Percentiles rank a stretch among this genome's conserved stretches.
These are phyloP conservation scores for Pandemis heparana DNA, from an alignment of 2,888 invertebrate genomes.

Conservation along the genomic window DNA sequence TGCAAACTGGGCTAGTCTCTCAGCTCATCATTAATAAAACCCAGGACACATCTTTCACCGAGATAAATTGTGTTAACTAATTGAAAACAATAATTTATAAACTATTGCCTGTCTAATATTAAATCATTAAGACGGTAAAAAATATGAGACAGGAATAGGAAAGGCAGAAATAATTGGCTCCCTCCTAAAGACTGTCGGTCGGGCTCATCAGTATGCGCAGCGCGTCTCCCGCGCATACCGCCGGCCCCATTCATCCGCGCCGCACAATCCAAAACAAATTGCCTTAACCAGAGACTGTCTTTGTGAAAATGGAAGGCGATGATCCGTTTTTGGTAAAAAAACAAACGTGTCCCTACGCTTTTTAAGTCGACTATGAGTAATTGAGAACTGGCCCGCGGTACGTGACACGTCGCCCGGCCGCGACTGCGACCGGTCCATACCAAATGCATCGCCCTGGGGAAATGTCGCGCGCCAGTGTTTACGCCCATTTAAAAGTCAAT, in stretches of 20 bases:
- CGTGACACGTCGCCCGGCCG: constrained; percentile 50
- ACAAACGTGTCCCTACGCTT: constrained; percentile 56
- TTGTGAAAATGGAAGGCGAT: constrained; percentile 63
- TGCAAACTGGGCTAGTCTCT: constrained; percentile 7
- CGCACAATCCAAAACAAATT: constrained; percentile 76
- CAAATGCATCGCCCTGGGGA: constrained; percentile 51
- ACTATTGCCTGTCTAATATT: constrained; percentile 35
- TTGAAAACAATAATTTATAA: not conserved
- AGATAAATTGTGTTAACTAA: constrained; percentile 6
- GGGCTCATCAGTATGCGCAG: constrained; percentile 71
- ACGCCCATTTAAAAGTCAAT: constrained; percentile 78
- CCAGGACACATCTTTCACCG: constrained; percentile 16
- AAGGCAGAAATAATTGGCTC: constrained; percentile 65
- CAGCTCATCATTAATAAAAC: constrained; percentile 25
- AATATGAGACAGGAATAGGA: constrained; percentile 54
- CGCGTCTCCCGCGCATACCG: constrained; percentile 56
- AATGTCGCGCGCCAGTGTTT: constrained; percentile 59
- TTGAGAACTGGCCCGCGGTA: constrained; percentile 57
- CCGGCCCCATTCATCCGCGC: constrained; percentile 69
- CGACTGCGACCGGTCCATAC: constrained; percentile 39
- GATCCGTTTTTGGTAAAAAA: constrained; percentile 63
- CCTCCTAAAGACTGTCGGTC: constrained; percentile 48
- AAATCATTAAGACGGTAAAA: constrained; percentile 49
- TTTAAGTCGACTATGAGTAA: constrained; percentile 65
- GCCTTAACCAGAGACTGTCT: constrained; percentile 64